A percentile compares a stretch with the other conserved stretches of the same genome.
Evolutionary conservation across 2,113 vertebrate genomes (phyloP).

Genomic region (Camarhynchus parvulus): DNA sequence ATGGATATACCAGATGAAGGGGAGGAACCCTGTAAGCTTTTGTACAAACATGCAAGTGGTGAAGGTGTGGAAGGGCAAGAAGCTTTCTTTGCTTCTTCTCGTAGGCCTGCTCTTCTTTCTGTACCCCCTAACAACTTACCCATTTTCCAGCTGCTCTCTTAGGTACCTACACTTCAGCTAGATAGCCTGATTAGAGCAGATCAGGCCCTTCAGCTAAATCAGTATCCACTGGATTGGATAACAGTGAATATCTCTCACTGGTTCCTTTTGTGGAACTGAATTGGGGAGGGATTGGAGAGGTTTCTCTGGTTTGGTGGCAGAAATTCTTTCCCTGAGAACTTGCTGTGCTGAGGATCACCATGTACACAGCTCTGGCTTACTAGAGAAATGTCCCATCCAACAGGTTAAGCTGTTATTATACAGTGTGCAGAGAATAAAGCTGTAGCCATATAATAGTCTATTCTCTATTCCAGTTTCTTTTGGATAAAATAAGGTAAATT

Average conservation of each 20-base stretch:
- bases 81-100: background rate
- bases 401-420: background rate
- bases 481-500: background rate
- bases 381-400: background rate
- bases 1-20: background rate
- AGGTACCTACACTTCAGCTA: background rate
- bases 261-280: background rate
- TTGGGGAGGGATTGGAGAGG: background rate
- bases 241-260: background rate
- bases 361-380: background rate
- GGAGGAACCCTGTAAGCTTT: background rate
- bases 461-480: conserved; percentile 13
- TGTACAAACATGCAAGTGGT: background rate
- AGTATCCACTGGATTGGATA: background rate
- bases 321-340: background rate
- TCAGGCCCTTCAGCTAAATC: background rate
- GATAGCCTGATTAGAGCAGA: background rate
- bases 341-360: background rate
- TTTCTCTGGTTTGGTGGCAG: background rate
- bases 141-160: background rate
- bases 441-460: background rate
- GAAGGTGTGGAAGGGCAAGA: background rate
- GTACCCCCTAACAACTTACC: background rate
- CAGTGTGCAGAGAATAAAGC: conserved; percentile 42
- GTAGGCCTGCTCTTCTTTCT: background rate